A percentile compares a stretch with the other conserved stretches of the same genome.
Conservation (phyloP, 2,113 vertebrate species). For the Oncorhynchus kisutch region DNA sequence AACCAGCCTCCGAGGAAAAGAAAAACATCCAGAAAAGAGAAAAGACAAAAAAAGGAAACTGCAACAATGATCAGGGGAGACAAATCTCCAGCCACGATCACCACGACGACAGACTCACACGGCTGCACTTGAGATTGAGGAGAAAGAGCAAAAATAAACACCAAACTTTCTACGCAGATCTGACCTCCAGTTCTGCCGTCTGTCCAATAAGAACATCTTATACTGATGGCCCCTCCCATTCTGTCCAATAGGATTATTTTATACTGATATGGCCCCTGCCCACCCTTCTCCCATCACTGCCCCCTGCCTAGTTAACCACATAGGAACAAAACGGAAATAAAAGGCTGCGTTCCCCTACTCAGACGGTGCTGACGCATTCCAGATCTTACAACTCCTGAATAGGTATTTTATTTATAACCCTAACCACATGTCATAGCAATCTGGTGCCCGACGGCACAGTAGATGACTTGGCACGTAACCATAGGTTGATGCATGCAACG, state of each 20-base stretch:
- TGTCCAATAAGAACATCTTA: slow-evolving; percentile 4
- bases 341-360: not conserved
- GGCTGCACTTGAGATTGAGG: slow-evolving; percentile 25
- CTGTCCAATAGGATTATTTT: slow-evolving; percentile 1
- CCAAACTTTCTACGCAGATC: slow-evolving; percentile 26
- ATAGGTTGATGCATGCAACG: no score
- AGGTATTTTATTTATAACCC: no score
- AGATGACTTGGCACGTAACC: no score
- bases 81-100: slow-evolving; percentile 42
- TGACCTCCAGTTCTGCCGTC: slow-evolving; percentile 34
- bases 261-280: not conserved
- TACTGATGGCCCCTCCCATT: slow-evolving; percentile 1
- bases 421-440: no score
- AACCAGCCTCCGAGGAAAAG: slow-evolving; percentile 26
- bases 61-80: slow-evolving; percentile 28
- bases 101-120: slow-evolving; percentile 42
- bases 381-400: no score
- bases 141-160: slow-evolving; percentile 21
- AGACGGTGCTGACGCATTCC: no score
- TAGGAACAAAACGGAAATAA: slow-evolving; percentile 35
- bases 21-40: slow-evolving; percentile 14
- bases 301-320: not conserved
- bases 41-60: slow-evolving; percentile 7
- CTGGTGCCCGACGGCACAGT: no score
- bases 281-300: slow-evolving; percentile 9